phyloP scores from a whole-genome alignment of 2,113 vertebrate genomes.

The Paramisgurnus dabryanus region DNA sequence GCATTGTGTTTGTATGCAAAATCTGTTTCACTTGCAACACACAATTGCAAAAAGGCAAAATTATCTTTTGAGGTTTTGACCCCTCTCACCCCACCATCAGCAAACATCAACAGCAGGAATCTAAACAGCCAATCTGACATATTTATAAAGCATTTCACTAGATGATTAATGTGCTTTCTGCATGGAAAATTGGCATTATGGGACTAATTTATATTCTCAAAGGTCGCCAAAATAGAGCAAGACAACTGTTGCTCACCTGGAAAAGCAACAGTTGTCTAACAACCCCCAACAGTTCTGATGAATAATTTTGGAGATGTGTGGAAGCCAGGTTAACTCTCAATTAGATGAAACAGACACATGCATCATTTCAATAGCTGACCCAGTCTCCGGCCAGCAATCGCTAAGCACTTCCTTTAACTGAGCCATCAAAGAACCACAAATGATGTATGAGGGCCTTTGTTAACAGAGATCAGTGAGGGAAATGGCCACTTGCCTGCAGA shows the following conservation, averaged over 20 bases:
- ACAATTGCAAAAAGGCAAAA: no score
- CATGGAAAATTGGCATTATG: conserved; percentile 44
- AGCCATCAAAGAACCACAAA: conserved; percentile 38
- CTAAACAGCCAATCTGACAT: neutral
- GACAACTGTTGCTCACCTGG: conserved; percentile 44
- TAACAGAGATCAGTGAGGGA: conserved; percentile 14
- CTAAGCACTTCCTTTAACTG: conserved; percentile 40
- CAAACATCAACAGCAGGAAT: neutral
- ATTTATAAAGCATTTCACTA: conserved; percentile 35
- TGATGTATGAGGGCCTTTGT: conserved; percentile 42
- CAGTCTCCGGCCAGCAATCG: conserved; percentile 9
- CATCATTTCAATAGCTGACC: conserved; percentile 17
- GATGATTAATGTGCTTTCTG: conserved; percentile 12
- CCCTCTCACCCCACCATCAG: neutral
- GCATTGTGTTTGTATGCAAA: no score
- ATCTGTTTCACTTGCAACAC: no score
- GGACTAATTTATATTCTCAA: conserved; percentile 43
- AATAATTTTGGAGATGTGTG: neutral
- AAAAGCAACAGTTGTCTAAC: conserved; percentile 52
- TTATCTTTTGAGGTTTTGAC: no score
- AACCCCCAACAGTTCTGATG: conserved; percentile 46
- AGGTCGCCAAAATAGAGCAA: conserved; percentile 47
- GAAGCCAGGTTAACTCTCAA: conserved; percentile 6
- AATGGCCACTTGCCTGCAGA: conserved; percentile 5
- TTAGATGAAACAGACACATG: neutral